Evolutionary conservation across 1,140 invertebrate genomes (phyloP), one percentile per base, ranked within the genome.

Genomic region (Bathynomus jamesi): DNA sequence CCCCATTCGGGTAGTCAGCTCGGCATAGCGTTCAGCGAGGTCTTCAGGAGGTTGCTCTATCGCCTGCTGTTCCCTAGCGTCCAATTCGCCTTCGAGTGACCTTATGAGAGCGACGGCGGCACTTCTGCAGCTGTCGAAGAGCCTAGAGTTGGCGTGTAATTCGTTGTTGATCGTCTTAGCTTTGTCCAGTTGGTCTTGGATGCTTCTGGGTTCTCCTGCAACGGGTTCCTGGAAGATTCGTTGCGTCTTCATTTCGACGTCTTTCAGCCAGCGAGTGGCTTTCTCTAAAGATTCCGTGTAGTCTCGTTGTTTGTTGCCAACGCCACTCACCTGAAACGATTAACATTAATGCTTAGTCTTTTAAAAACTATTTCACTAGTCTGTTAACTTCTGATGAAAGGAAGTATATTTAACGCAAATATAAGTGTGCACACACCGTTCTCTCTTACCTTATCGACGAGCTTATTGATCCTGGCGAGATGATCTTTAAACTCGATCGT

Each of bases 101-200:
- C 88, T 85, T 0, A 94, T 80, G 2, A 96, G 83, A 71, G 88
- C 87, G 24, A 87, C 87, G 21, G 91, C 85, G 8, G 88, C 87
- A 84, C 87, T 85, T 78, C 89, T 89, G 31, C 87, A 89, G 79
- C 90, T 90, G 77, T 95, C 92, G 61, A 97, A 87, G 11, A 96
- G 85, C 13, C 91, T 85, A 61, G 89, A 91, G 77, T 95, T 93
- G 0, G 91, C 87, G 3, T 95, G 83, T 30, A 96, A 89, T 79
- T 97, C 94, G 76, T 89, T 92, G 80, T 94, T 92, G 4, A 96
- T 80, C 0, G 90, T 83, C 82, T 93, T 95, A 0, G 93, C 89
- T 70, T 89, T 87, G 70, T 88, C 87, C 30, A 98, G 85, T 82
- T 97, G 94, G 46, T 94, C 88, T 80, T 96, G 91, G 0, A 97